Evolutionary conservation across 1,140 invertebrate species (phyloP).

Genomic region (Drosophila pachea): DNA sequence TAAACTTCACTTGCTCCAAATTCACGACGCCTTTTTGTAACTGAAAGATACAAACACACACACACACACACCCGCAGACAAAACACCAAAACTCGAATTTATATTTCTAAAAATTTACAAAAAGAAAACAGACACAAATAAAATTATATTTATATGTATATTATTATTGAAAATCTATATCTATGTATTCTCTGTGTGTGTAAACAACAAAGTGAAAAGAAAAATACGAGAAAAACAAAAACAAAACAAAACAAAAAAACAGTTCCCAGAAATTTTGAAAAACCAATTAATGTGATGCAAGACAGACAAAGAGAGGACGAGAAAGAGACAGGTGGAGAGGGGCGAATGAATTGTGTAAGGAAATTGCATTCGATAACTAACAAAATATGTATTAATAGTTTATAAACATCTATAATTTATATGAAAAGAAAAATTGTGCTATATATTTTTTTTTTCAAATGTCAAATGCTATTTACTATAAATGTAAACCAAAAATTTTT

Average conservation of each 20-base stretch:
- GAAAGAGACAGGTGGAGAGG: neutral
- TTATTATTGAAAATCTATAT: conserved; percentile 62
- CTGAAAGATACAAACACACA: conserved; percentile 12
- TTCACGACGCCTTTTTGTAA: conserved; percentile 34
- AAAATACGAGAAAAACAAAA: neutral
- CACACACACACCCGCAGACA: conserved; percentile 21
- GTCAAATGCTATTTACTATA: conserved; percentile 57
- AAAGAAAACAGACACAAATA: conserved; percentile 27
- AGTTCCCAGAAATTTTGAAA: conserved; percentile 28
- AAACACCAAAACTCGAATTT: conserved; percentile 69
- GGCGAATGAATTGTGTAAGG: conserved; percentile 43
- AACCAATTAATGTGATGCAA: conserved; percentile 58
- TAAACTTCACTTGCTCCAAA: conserved; percentile 41
- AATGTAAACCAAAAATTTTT: conserved; percentile 55
- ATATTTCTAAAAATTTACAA: conserved; percentile 54
- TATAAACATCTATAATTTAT: conserved; percentile 36
- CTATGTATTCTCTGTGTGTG: conserved; percentile 47
- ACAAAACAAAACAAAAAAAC: conserved; percentile 31
- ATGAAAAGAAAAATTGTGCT: neutral
- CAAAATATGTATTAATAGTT: conserved; percentile 67
- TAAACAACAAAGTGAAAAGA: conserved; percentile 9
- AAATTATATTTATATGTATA: conserved; percentile 58
- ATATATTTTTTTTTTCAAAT: conserved; percentile 63
- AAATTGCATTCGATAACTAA: conserved; percentile 67
- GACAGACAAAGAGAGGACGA: conserved; percentile 31